phyloP scores from a whole-genome alignment of 1,140 invertebrate species.

The Caenorhabditis brenneri region DNA sequence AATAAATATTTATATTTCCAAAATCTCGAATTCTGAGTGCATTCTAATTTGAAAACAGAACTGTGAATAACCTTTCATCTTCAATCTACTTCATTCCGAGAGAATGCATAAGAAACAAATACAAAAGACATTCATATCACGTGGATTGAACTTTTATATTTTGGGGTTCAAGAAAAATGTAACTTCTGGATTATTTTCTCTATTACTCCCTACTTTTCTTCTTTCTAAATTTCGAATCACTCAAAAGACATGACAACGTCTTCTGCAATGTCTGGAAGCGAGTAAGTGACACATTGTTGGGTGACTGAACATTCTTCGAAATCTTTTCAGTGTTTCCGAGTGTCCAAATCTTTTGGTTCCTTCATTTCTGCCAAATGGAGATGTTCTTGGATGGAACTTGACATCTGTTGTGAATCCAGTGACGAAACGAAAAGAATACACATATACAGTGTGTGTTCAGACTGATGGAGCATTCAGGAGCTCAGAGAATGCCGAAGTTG shows the following conservation, averaged over 20 bases:
- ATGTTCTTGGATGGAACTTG: conserved; percentile 10
- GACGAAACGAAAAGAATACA: background rate
- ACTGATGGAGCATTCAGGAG: conserved; percentile 11
- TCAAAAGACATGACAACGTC: background rate
- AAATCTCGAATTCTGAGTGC: too few species aligned
- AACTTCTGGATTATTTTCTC: background rate
- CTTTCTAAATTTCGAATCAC: background rate
- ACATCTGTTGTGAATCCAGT: background rate
- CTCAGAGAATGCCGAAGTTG: background rate
- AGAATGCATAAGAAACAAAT: too few species aligned
- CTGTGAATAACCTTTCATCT: too few species aligned
- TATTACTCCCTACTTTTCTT: background rate
- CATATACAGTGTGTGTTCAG: conserved; percentile 17
- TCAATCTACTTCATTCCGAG: too few species aligned
- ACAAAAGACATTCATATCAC: too few species aligned
- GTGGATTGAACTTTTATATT: too few species aligned
- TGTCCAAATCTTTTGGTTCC: background rate
- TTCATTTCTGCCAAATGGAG: background rate
- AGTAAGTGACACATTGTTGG: background rate
- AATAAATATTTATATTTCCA: conserved; percentile 26
- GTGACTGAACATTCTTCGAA: background rate
- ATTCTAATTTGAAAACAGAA: too few species aligned
- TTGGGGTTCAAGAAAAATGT: too few species aligned
- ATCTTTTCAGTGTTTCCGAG: background rate
- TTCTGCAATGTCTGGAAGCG: background rate